A percentile compares a stretch with the other conserved stretches of the same genome.
Evolutionary conservation across 2,888 invertebrate species (phyloP).

Genomic region (Thecocarcelia acutangulata): DNA sequence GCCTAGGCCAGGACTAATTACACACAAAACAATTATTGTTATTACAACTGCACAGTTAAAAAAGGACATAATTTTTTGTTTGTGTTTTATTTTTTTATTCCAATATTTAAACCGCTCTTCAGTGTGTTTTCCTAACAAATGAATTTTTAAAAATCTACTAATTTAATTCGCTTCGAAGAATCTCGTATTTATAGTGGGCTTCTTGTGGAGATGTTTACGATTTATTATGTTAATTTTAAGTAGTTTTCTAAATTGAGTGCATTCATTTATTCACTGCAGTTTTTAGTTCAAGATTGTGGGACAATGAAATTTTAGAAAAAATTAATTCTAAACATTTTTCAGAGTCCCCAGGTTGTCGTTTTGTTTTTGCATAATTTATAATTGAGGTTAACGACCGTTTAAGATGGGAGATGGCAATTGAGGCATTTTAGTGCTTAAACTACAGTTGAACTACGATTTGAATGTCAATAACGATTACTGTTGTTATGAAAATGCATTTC

Average conservation of each 20-base stretch:
- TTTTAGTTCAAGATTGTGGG: conserved; percentile 53
- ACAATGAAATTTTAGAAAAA: conserved; percentile 29
- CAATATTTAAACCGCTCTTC: neutral
- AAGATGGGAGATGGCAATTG: conserved; percentile 11
- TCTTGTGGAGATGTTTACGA: neutral
- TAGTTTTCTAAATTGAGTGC: conserved; percentile 45
- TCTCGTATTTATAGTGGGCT: conserved; percentile 50
- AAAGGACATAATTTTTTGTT: conserved; percentile 2
- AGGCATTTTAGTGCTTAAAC: conserved; percentile 1
- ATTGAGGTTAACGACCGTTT: conserved; percentile 48
- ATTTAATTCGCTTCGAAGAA: conserved; percentile 30
- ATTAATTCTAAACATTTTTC: neutral
- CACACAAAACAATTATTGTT: neutral
- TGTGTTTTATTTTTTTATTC: neutral
- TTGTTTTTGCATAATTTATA: conserved; percentile 19
- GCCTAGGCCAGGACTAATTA: conserved; percentile 29
- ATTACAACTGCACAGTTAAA: conserved; percentile 1
- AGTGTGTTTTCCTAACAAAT: conserved; percentile 1
- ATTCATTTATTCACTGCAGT: conserved; percentile 39
- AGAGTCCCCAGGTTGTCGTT: neutral
- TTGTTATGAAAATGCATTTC: neutral
- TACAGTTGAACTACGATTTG: conserved; percentile 49
- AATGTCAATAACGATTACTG: conserved; percentile 63
- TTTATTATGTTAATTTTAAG: conserved; percentile 61
- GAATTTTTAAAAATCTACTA: conserved; percentile 44